Evolutionary conservation across 2,113 vertebrate genomes (phyloP).

Genomic region (Laterallus jamaicensis): DNA sequence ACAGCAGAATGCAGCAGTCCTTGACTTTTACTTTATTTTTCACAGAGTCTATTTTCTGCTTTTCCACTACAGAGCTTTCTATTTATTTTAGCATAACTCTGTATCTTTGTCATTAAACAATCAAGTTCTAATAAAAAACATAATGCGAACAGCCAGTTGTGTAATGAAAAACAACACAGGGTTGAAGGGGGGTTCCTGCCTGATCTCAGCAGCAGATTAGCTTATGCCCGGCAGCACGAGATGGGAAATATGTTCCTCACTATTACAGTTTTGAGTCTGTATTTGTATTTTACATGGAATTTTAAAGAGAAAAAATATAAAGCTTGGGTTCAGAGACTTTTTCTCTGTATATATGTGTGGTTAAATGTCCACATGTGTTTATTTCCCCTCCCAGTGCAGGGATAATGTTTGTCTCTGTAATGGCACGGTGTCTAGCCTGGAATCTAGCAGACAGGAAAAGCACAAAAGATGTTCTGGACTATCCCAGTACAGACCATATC

Average conservation of each 20-base stretch:
- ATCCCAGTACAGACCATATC: background rate
- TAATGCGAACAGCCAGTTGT: slow-evolving; percentile 52
- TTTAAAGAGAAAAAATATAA: slow-evolving; percentile 22
- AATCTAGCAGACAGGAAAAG: background rate
- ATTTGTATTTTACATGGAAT: slow-evolving; percentile 28
- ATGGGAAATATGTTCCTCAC: background rate
- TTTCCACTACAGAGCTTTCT: background rate
- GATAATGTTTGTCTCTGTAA: background rate
- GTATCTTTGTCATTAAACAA: slow-evolving; percentile 61
- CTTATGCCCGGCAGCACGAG: slow-evolving; percentile 43
- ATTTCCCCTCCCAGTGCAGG: background rate
- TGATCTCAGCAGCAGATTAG: slow-evolving; percentile 55
- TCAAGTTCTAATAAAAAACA: slow-evolving; percentile 51
- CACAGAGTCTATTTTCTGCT: background rate
- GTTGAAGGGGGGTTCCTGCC: slow-evolving; percentile 14
- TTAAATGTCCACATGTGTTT: background rate
- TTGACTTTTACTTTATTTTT: slow-evolving; percentile 31
- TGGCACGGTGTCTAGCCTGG: background rate
- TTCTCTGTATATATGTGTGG: background rate
- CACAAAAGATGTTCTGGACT: background rate
- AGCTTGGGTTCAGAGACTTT: background rate
- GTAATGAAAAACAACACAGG: slow-evolving; percentile 52
- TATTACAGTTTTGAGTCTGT: background rate
- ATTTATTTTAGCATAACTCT: slow-evolving; percentile 49
- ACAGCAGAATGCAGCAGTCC: background rate